Percentiles rank a stretch among this genome's conserved stretches.
These are phyloP conservation scores for Cabera pusaria DNA, from an alignment of 2,888 invertebrate genomes.

Conservation along the genomic window DNA sequence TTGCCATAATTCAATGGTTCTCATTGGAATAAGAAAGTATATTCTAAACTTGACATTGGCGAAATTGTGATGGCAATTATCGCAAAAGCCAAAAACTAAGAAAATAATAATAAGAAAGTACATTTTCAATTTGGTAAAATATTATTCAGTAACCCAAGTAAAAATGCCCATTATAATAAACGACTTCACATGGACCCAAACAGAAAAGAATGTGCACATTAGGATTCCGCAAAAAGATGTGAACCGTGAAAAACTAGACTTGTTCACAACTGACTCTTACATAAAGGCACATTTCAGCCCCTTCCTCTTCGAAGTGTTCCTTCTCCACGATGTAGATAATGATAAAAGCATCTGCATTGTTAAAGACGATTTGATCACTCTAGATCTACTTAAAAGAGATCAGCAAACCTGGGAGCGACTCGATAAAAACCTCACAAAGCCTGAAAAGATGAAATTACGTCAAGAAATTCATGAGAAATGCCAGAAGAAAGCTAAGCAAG, in stretches of 20 bases:
- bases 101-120: too few relatives aligned
- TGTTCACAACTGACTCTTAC: conserved; percentile 87
- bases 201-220: conserved; percentile 83
- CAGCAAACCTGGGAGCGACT: conserved; percentile 81
- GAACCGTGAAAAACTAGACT: conserved; percentile 85
- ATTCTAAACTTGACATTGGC: too few relatives aligned
- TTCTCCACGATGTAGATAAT: conserved; percentile 85
- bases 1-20: background rate
- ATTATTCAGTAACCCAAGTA: background rate
- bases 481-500: conserved; percentile 80
- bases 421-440: conserved; percentile 80
- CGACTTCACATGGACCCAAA: conserved; percentile 91
- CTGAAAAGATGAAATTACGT: conserved; percentile 81
- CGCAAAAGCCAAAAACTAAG: too few relatives aligned
- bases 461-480: conserved; percentile 81
- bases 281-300: conserved; percentile 89
- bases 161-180: conserved; percentile 89
- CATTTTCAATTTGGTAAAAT: too few relatives aligned
- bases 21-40: too few relatives aligned
- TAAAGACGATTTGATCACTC: conserved; percentile 83
- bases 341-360: conserved; percentile 86
- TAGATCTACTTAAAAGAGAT: conserved; percentile 86
- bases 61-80: too few relatives aligned
- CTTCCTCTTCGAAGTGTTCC: conserved; percentile 89
- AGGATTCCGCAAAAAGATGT: conserved; percentile 86